Evolutionary conservation across 1,140 invertebrate species (phyloP).

Genomic region (Anastrepha obliqua): DNA sequence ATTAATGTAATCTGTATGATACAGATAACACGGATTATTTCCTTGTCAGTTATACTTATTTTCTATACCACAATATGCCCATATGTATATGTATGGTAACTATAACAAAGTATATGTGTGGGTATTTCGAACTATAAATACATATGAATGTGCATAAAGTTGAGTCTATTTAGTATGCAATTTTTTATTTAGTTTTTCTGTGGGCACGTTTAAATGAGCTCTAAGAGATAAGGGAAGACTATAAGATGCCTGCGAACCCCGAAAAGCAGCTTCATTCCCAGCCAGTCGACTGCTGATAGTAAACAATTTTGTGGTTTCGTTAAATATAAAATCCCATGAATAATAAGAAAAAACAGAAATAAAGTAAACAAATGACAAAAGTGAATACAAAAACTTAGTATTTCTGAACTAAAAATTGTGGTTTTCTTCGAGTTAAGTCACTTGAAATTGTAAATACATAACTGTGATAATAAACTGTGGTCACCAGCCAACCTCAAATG

Average conservation of each 20-base stretch:
- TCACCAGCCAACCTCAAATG: not conserved
- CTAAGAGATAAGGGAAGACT: constrained; percentile 6
- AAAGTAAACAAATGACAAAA: not conserved
- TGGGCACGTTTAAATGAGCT: constrained; percentile 6
- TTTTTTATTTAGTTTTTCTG: not conserved
- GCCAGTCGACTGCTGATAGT: not conserved
- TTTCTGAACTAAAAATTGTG: not conserved
- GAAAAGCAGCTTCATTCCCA: constrained; percentile 31
- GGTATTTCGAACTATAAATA: not conserved
- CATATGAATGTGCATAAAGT: not conserved
- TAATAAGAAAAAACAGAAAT: not conserved
- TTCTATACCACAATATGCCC: too few relatives aligned
- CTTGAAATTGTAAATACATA: not conserved
- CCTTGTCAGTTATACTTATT: too few relatives aligned
- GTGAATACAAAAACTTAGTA: not conserved
- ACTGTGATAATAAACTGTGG: constrained; percentile 37
- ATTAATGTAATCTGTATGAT: too few relatives aligned
- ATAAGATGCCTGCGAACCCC: constrained; percentile 14
- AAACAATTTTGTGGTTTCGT: constrained; percentile 22
- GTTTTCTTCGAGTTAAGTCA: not conserved
- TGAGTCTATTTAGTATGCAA: not conserved
- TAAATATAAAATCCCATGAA: not conserved
- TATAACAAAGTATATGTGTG: too few relatives aligned
- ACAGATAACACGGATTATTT: too few relatives aligned
- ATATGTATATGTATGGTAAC: too few relatives aligned